Evolutionary conservation across 2,888 invertebrate species (phyloP).

Genomic region (Amphipyra berbera): DNA sequence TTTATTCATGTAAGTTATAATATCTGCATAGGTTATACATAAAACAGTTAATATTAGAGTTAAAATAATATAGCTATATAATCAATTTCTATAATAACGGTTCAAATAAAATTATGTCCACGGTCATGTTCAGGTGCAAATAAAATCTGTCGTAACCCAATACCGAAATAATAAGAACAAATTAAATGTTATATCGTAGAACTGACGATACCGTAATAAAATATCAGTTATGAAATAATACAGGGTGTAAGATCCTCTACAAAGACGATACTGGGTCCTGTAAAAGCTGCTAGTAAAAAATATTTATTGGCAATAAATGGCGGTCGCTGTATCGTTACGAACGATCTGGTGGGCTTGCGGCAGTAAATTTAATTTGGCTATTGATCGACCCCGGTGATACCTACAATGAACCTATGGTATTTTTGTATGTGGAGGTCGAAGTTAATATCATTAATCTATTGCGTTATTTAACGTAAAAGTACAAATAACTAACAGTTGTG

Average conservation of each 20-base stretch:
- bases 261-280: conserved; percentile 65
- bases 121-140: conserved; percentile 10
- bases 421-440: conserved; percentile 36
- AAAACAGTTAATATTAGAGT: too few species aligned
- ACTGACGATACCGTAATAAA: conserved; percentile 64
- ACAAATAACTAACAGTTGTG: too few species aligned
- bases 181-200: conserved; percentile 61
- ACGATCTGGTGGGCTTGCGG: conserved; percentile 75
- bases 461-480: neutral
- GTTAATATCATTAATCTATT: conserved; percentile 20
- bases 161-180: conserved; percentile 58
- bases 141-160: conserved; percentile 55
- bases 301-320: conserved; percentile 84
- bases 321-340: conserved; percentile 75
- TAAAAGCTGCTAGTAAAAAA: conserved; percentile 80
- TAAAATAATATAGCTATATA: too few species aligned
- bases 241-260: conserved; percentile 67
- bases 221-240: conserved; percentile 67
- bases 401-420: neutral
- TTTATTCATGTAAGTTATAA: too few species aligned
- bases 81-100: neutral
- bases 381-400: conserved; percentile 50
- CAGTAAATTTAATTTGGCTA: conserved; percentile 83
- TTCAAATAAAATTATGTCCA: neutral
- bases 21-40: too few species aligned